Evolutionary conservation across 1,140 invertebrate species (phyloP), one percentile per base, ranked within the genome.

Genomic region (Solen grandis): DNA sequence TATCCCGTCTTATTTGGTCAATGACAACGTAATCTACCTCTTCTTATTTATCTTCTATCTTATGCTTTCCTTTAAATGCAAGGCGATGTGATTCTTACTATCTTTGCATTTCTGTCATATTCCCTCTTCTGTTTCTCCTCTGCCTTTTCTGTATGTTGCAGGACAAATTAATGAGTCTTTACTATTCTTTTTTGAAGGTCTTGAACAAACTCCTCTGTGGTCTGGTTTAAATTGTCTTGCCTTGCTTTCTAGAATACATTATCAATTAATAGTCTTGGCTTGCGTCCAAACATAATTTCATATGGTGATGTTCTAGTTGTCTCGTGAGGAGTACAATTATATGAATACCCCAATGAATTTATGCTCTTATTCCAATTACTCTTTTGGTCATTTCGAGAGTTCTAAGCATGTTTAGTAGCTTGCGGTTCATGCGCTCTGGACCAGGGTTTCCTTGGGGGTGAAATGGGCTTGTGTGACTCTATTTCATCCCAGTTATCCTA

Each of bases 381-480:
- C 31, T 81, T 84, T 35, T 81, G n/a, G 10, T 63, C 16, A 19
- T 65, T 22, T 81, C 72, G 29, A 81, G 60, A 38, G 70, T 68
- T 25, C 82, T 50, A 2, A 84, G 55, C 62, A 84, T 74, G 29
- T 68, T 31, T 3, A 75, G 27, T 4, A 84, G 62, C 3, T 59
- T 81, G 4, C 78, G 41, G 50, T 84, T 84, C 38, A 80, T 81
- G 0, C 57, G 0, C 36, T 84, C 77, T n/a, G 59, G 25, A 8
- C 25, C 29, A n/a, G 31, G 25, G 60, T 84, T 84, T 0, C 62
- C 62, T 38, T 41, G 31, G 5, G 77, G 70, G 27, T 84, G 78
- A 33, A 72, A 84, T 1, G 83, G 79, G 3, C 62, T 82, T 1
- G 83, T 84, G 5, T 77, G 38, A 16, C 35, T 59, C 22, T 84